A percentile compares a stretch with the other conserved stretches of the same genome.
Conservation (phyloP, 1,140 invertebrate genomes). For the Drosophila kikkawai region DNA sequence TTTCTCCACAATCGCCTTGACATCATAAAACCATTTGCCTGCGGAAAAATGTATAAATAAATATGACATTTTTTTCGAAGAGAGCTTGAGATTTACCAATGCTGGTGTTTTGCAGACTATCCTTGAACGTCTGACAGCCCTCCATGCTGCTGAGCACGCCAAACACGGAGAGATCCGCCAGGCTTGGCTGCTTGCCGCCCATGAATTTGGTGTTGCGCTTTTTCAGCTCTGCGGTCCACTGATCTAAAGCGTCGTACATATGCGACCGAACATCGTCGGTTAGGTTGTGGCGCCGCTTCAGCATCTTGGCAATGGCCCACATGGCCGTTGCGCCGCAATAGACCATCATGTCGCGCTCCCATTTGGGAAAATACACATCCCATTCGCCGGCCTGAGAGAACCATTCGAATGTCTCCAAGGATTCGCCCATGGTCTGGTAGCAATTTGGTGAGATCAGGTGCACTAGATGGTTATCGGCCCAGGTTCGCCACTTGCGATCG, state of each 20-base stretch:
- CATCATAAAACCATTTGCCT: conserved; percentile 86
- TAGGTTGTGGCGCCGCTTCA: conserved; percentile 95
- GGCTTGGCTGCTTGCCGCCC: conserved; percentile 94
- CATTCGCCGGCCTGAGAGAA: conserved; percentile 96
- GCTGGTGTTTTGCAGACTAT: conserved; percentile 90
- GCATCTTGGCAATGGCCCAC: conserved; percentile 95
- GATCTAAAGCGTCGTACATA: conserved; percentile 94
- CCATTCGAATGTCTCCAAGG: conserved; percentile 95
- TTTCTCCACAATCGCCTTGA: conserved; percentile 86
- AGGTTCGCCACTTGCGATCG: conserved; percentile 97
- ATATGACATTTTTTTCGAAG: no score
- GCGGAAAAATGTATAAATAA: not conserved
- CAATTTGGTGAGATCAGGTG: conserved; percentile 98
- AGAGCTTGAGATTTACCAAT: conserved; percentile 84
- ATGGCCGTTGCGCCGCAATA: conserved; percentile 97
- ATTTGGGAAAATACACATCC: conserved; percentile 94
- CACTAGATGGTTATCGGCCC: conserved; percentile 96
- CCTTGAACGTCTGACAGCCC: conserved; percentile 96
- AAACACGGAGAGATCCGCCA: conserved; percentile 97
- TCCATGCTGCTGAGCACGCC: conserved; percentile 97
- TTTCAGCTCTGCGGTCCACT: conserved; percentile 91
- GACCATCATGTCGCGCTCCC: conserved; percentile 95
- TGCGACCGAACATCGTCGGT: conserved; percentile 95
- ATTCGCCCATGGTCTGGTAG: conserved; percentile 94
- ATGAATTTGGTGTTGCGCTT: conserved; percentile 91